Percentiles rank a stretch among this genome's conserved stretches.
Evolutionary conservation across 2,888 invertebrate genomes (phyloP).

Genomic region (Lycia hirtaria): DNA sequence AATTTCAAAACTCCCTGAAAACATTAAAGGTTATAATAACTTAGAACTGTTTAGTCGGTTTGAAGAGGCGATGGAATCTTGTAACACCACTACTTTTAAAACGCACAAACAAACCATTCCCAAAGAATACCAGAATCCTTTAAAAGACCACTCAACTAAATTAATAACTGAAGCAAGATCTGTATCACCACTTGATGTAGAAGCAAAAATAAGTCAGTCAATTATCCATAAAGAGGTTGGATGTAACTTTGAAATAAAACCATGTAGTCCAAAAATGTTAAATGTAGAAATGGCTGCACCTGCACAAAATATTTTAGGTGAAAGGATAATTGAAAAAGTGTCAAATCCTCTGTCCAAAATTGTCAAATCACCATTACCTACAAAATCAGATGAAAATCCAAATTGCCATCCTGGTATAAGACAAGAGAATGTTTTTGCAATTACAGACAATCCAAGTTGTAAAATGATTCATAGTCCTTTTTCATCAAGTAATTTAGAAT

Average conservation of each 20-base stretch:
- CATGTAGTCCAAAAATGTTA: slow-evolving; percentile 81
- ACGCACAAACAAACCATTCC: no score
- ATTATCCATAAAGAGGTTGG: slow-evolving; percentile 83
- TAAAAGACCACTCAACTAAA: slow-evolving; percentile 48
- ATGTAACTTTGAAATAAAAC: slow-evolving; percentile 83
- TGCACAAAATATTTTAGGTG: slow-evolving; percentile 67
- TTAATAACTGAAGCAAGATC: slow-evolving; percentile 59
- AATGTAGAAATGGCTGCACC: slow-evolving; percentile 77
- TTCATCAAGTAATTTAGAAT: slow-evolving; percentile 54
- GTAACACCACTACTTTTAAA: slow-evolving; percentile 60
- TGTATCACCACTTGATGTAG: slow-evolving; percentile 79
- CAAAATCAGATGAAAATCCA: slow-evolving; percentile 51
- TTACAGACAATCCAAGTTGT: slow-evolving; percentile 63
- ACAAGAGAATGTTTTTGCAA: slow-evolving; percentile 45
- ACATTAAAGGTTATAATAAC: slow-evolving; percentile 80
- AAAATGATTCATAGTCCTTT: slow-evolving; percentile 71
- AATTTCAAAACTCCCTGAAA: slow-evolving; percentile 80
- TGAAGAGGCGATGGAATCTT: slow-evolving; percentile 78
- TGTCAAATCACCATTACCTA: slow-evolving; percentile 56
- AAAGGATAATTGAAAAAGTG: slow-evolving; percentile 77
- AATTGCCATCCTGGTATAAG: slow-evolving; percentile 51
- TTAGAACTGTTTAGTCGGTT: slow-evolving; percentile 78
- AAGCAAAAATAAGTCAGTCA: slow-evolving; percentile 83
- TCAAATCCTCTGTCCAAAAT: slow-evolving; percentile 62
- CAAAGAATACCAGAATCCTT: slow-evolving; percentile 51